Evolutionary conservation across 2,113 vertebrate species (phyloP), one percentile per base, ranked within the genome.

Genomic region (Athene cunicularia): DNA sequence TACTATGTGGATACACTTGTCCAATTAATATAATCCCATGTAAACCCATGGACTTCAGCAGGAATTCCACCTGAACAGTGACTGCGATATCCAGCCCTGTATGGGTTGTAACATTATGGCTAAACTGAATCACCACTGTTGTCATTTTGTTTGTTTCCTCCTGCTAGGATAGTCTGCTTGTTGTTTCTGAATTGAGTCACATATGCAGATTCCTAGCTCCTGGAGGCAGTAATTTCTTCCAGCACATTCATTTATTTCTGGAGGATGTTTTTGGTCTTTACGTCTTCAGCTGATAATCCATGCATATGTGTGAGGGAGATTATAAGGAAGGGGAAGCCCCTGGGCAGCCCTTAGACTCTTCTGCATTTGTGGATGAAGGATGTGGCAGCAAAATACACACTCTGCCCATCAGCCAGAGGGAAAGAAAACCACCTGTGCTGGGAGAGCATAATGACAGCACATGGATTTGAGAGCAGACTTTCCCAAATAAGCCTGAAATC

Each of bases 381-480:
- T 81, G 60, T 95, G 83, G 83, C 97, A 96, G 88, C 64, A 88
- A 93, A 95, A 86, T 68, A 81, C 75, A 84, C 52, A 6, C 18
- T 94, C 55, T 72, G 60, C 63, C 64, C 92, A 52, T 73, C 47
- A 86, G 84, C 86, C 64, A 66, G 68, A 79, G 86, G 56, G 66
- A 55, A 79, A 56, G 73, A 79, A 90, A 91, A 30, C 60, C 35
- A 14, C 5, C 68, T 47, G 2, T 52, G 56, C 88, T 90, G 93
- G 73, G 73, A 91, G 71, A 88, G 68, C 27, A 92, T 63, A 86
- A 43, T 80, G 56, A 45, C 56, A 56, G 77, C 76, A 47, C 68
- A 6, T 9, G 62, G 77, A 62, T 76, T 74, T 56, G 19, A 70
- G 45, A 88, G 49, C 52, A 91, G 79, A n/a, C 60, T 63, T 84